These are phyloP conservation scores for Cryptocephalus moraei DNA, from an alignment of 2,888 invertebrate species.

Conservation along the genomic window DNA sequence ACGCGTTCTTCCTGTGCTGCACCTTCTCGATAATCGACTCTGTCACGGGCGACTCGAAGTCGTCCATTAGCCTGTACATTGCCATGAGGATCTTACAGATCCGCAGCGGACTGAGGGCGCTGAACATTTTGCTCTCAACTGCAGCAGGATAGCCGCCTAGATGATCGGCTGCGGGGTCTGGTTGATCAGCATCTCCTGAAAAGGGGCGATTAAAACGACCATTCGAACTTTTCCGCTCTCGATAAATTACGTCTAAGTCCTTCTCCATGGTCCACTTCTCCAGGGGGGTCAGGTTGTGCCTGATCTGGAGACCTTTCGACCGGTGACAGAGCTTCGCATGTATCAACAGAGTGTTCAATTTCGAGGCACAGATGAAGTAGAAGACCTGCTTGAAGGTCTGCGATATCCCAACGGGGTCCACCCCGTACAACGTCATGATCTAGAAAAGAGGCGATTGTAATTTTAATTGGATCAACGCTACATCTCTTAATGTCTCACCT, in stretches of 20 bases:
- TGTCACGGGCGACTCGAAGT: constrained; percentile 76
- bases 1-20: constrained; percentile 39
- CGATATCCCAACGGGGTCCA: constrained; percentile 70
- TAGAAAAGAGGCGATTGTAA: constrained; percentile 18
- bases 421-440: constrained; percentile 57
- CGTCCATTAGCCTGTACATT: constrained; percentile 71
- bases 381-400: constrained; percentile 85
- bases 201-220: neutral
- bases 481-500: constrained; percentile 32
- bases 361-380: constrained; percentile 89
- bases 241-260: constrained; percentile 33
- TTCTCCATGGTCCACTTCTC: constrained; percentile 92
- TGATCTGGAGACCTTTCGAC: constrained; percentile 94
- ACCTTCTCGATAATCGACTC: constrained; percentile 74
- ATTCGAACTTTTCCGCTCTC: neutral
- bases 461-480: neutral
- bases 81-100: constrained; percentile 58
- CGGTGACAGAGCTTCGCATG: constrained; percentile 95
- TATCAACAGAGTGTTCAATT: constrained; percentile 86
- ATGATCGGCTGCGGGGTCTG: constrained; percentile 76
- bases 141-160: constrained; percentile 90
- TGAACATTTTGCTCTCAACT: constrained; percentile 91
- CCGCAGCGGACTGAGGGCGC: constrained; percentile 80
- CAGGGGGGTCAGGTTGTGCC: constrained; percentile 86
- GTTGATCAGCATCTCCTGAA: too few species aligned